Conservation (phyloP, 2,797 vertebrate species). For the Enteromius afrohamiltoni region DNA sequence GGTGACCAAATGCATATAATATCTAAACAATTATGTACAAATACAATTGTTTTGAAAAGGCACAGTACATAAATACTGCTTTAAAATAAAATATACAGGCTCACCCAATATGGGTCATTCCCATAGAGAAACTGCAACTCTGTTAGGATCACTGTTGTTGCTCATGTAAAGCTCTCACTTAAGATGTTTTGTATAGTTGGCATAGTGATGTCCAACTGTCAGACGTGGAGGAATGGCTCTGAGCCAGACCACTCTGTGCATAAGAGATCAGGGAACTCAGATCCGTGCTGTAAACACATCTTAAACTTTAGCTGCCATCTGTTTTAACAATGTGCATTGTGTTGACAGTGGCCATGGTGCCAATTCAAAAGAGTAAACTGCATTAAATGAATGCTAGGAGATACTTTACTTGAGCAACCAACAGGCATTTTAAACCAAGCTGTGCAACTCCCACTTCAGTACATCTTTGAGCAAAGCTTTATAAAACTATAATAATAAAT, state of each 20-base stretch:
- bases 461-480: constrained; percentile 62
- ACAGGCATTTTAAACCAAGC: constrained; percentile 75
- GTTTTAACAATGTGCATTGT: constrained; percentile 20
- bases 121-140: constrained; percentile 70
- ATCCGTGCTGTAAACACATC: constrained; percentile 43
- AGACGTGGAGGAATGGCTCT: constrained; percentile 52
- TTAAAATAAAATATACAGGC: constrained; percentile 82
- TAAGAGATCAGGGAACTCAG: constrained; percentile 54
- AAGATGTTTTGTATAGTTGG: constrained; percentile 58
- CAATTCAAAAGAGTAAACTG: background rate
- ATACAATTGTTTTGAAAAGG: constrained; percentile 69
- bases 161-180: constrained; percentile 62
- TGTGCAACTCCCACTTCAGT: constrained; percentile 75
- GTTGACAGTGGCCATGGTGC: constrained; percentile 6
- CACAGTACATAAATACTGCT: constrained; percentile 94
- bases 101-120: constrained; percentile 93
- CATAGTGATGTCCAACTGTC: constrained; percentile 49
- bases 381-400: constrained; percentile 37
- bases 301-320: constrained; percentile 48
- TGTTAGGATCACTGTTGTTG: constrained; percentile 67
- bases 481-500: constrained; percentile 67
- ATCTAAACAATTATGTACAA: constrained; percentile 75
- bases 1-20: constrained; percentile 74
- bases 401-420: constrained; percentile 68
- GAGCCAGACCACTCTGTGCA: constrained; percentile 66